These are phyloP conservation scores for Caenorhabditis auriculariae DNA, from an alignment of 2,888 invertebrate species.

Conservation along the genomic window DNA sequence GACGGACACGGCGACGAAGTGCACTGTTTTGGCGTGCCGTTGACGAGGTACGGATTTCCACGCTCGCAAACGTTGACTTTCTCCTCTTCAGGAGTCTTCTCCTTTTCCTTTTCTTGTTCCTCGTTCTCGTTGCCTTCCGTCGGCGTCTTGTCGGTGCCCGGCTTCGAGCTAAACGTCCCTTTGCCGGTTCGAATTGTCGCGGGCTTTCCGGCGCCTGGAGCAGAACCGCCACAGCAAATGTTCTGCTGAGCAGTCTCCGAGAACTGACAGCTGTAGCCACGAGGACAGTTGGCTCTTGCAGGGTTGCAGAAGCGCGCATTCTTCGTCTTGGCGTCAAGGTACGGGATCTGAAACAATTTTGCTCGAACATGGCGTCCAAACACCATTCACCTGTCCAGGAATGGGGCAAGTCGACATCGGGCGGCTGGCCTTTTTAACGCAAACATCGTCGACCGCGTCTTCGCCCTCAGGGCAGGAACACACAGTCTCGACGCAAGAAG, in stretches of 20 bases:
- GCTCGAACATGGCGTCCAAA: neutral
- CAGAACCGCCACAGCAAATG: constrained; percentile 54
- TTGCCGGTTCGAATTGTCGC: too few relatives aligned
- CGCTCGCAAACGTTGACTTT: constrained; percentile 50
- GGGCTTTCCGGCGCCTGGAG: too few relatives aligned
- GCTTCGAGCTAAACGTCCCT: constrained; percentile 20
- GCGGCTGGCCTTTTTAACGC: constrained; percentile 43
- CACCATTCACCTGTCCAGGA: constrained; percentile 37
- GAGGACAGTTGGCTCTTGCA: constrained; percentile 38
- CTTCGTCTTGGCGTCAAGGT: constrained; percentile 45
- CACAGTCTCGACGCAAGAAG: constrained; percentile 37
- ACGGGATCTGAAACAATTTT: constrained; percentile 37
- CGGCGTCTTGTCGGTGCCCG: constrained; percentile 21
- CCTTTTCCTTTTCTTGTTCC: constrained; percentile 13
- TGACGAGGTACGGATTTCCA: constrained; percentile 51
- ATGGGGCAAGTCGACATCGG: constrained; percentile 56
- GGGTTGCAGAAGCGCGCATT: constrained; percentile 55
- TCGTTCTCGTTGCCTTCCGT: neutral
- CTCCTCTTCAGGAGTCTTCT: constrained; percentile 1
- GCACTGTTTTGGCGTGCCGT: constrained; percentile 58
- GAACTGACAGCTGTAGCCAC: constrained; percentile 57
- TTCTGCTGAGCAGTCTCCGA: constrained; percentile 51
- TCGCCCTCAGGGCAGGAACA: constrained; percentile 56
- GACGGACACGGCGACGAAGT: constrained; percentile 50
- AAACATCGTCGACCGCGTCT: constrained; percentile 43